Conservation (phyloP, 2,797 vertebrate genomes). For the Xyrichtys novacula region DNA sequence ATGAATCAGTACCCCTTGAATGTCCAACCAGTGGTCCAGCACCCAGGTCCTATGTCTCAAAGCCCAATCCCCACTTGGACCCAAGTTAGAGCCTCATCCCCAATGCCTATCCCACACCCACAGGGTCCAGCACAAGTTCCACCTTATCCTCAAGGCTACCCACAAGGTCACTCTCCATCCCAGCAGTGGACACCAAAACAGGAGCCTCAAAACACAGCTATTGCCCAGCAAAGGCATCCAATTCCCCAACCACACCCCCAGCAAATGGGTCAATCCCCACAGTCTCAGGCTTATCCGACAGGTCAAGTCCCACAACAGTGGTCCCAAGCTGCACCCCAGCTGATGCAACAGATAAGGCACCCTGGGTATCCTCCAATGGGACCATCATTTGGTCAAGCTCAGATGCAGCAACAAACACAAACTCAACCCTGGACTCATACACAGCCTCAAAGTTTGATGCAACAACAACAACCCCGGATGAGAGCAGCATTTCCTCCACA, state of each 20-base stretch:
- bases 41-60: constrained; percentile 49
- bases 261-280: constrained; percentile 36
- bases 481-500: constrained; percentile 41
- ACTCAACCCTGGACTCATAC: constrained; percentile 63
- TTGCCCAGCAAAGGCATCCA: constrained; percentile 54
- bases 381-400: constrained; percentile 46
- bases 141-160: constrained; percentile 52
- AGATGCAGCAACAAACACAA: constrained; percentile 56
- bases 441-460: constrained; percentile 56
- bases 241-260: constrained; percentile 52
- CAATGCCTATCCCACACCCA: constrained; percentile 52
- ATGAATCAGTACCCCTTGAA: constrained; percentile 19
- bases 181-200: constrained; percentile 71
- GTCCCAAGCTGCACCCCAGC: constrained; percentile 46
- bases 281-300: constrained; percentile 52
- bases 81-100: constrained; percentile 55
- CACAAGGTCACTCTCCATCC: constrained; percentile 53
- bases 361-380: constrained; percentile 46
- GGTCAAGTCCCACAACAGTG: constrained; percentile 60
- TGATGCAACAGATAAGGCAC: constrained; percentile 32
- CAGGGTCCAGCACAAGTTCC: constrained; percentile 57
- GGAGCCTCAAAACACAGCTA: constrained; percentile 52
- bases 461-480: constrained; percentile 51
- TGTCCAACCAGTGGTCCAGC: constrained; percentile 35
- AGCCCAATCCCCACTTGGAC: constrained; percentile 54